Percentiles rank a stretch among this genome's conserved stretches.
Conservation (phyloP, 1,140 invertebrate species). For the Periplaneta americana region DNA sequence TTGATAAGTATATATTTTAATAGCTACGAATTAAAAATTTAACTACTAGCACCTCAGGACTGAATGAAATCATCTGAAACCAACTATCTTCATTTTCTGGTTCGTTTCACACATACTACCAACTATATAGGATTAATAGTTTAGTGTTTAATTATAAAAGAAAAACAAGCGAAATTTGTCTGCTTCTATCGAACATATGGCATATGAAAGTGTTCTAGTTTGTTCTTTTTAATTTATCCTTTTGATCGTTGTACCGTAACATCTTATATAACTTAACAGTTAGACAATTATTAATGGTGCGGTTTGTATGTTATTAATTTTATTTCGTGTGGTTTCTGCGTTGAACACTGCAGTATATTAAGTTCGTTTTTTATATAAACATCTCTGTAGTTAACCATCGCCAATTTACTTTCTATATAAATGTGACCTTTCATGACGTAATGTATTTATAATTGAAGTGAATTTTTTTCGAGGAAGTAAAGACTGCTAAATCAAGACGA, state of each 20-base stretch:
- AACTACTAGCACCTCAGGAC: no score
- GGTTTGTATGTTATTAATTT: background rate
- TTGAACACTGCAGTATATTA: background rate
- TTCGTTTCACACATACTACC: no score
- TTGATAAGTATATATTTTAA: no score
- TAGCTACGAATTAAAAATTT: no score
- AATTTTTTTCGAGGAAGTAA: background rate
- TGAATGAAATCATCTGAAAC: no score
- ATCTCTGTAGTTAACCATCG: background rate
- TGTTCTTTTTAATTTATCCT: background rate
- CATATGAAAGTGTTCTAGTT: background rate
- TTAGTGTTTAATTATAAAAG: no score
- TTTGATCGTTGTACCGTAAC: background rate
- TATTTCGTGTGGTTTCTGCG: background rate
- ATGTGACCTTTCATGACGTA: background rate
- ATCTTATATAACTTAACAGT: background rate
- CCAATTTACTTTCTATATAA: background rate
- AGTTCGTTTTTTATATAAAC: background rate
- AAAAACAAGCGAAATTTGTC: background rate
- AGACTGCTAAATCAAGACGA: no score
- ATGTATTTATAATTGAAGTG: background rate
- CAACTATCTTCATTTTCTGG: no score
- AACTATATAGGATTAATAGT: no score
- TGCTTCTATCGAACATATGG: background rate
- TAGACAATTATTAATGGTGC: background rate